Percentiles rank a stretch among this genome's conserved stretches.
phyloP scores from a whole-genome alignment of 2,797 vertebrate genomes.

The Typhlichthys eigenmanni region DNA sequence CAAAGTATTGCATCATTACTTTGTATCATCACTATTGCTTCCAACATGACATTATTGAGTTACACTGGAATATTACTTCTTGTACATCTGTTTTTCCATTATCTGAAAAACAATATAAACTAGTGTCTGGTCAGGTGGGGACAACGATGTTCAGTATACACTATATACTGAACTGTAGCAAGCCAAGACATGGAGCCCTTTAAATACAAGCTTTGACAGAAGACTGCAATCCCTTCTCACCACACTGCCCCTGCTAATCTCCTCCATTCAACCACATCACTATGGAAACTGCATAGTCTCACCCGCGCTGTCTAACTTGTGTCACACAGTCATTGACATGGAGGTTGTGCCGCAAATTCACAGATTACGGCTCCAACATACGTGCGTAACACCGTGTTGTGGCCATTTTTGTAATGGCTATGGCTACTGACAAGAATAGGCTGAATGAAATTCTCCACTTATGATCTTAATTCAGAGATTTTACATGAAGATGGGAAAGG shows the following conservation, averaged over 20 bases:
- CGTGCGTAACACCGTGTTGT: conserved; percentile 12
- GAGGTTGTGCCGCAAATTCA: conserved; percentile 55
- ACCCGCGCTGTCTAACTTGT: conserved; percentile 69
- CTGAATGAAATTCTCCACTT: conserved; percentile 63
- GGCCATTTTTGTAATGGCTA: conserved; percentile 29
- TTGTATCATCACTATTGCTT: background rate
- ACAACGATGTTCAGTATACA: background rate
- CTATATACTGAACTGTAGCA: conserved; percentile 32
- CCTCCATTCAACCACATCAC: conserved; percentile 76
- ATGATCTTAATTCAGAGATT: conserved; percentile 68
- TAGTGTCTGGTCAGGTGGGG: conserved; percentile 8
- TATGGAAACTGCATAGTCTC: conserved; percentile 81
- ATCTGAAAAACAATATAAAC: conserved; percentile 11
- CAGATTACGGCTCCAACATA: conserved; percentile 27
- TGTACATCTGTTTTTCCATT: too few species aligned
- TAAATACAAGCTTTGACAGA: conserved; percentile 65
- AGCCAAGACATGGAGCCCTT: conserved; percentile 54
- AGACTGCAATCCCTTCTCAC: conserved; percentile 68
- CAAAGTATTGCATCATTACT: background rate
- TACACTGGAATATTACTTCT: too few species aligned
- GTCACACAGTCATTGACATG: conserved; percentile 62
- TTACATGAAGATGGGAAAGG: conserved; percentile 62
- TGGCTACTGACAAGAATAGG: conserved; percentile 60
- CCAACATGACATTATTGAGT: background rate
- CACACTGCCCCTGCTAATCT: conserved; percentile 75